These are phyloP conservation scores for Ectropis crepuscularia DNA, from an alignment of 2,888 invertebrate genomes.

Conservation along the genomic window DNA sequence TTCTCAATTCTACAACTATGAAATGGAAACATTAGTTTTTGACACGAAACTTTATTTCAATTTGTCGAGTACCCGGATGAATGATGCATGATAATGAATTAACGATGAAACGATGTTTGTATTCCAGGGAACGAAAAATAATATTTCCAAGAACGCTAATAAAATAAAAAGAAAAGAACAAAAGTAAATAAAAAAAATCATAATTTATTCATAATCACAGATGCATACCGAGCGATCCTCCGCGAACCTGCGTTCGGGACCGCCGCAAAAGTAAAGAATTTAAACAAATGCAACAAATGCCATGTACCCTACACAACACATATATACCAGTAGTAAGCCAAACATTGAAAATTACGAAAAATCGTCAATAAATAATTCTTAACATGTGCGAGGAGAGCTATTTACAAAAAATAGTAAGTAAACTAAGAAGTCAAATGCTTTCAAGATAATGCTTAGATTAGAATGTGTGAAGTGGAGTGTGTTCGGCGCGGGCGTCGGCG, in stretches of 20 bases:
- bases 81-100: no score
- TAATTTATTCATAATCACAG: slow-evolving; percentile 80
- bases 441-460: slow-evolving; percentile 68
- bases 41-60: no score
- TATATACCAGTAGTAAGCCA: slow-evolving; percentile 14
- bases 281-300: slow-evolving; percentile 53
- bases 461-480: slow-evolving; percentile 55
- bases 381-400: slow-evolving; percentile 73
- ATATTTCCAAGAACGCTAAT: slow-evolving; percentile 37
- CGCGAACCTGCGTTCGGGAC: slow-evolving; percentile 47
- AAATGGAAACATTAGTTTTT: no score
- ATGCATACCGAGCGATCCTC: slow-evolving; percentile 54
- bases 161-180: slow-evolving; percentile 54
- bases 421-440: slow-evolving; percentile 65
- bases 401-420: slow-evolving; percentile 59
- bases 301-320: slow-evolving; percentile 39
- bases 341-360: slow-evolving; percentile 28
- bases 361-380: slow-evolving; percentile 59
- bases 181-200: slow-evolving; percentile 63
- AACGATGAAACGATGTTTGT: no score
- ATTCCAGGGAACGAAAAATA: no score
- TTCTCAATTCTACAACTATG: no score
- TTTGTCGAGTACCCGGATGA: no score
- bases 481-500: slow-evolving; percentile 30
- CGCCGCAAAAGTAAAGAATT: slow-evolving; percentile 46